A percentile compares a stretch with the other conserved stretches of the same genome.
Evolutionary conservation across 1,140 invertebrate genomes (phyloP).

Genomic region (Zophobas morio): DNA sequence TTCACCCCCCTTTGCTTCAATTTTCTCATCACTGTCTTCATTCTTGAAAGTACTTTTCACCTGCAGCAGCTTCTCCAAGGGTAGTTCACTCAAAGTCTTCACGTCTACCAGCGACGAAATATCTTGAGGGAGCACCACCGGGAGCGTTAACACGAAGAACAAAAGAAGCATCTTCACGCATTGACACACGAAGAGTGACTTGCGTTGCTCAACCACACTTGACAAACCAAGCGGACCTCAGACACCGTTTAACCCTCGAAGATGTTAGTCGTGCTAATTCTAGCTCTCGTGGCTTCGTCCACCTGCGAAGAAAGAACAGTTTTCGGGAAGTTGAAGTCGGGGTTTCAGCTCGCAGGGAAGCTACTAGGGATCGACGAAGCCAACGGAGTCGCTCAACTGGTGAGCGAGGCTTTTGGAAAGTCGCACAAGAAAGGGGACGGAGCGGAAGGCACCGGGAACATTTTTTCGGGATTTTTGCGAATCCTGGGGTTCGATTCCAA

Average conservation of each 20-base stretch:
- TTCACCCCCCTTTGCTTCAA: conserved; percentile 22
- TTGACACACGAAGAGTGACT: conserved; percentile 26
- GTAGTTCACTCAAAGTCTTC: conserved; percentile 70
- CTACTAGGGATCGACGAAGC: conserved; percentile 71
- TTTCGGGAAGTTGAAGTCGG: conserved; percentile 74
- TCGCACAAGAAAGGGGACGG: conserved; percentile 50
- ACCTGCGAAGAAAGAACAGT: conserved; percentile 60
- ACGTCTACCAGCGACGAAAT: conserved; percentile 63
- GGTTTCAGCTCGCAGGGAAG: conserved; percentile 76
- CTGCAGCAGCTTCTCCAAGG: conserved; percentile 69
- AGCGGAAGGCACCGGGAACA: conserved; percentile 60
- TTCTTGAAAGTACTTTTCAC: conserved; percentile 66
- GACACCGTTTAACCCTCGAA: conserved; percentile 25
- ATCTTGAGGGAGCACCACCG: conserved; percentile 41
- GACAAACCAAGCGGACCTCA: conserved; percentile 45
- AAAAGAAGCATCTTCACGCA: conserved; percentile 26
- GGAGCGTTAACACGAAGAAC: conserved; percentile 9
- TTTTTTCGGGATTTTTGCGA: conserved; percentile 77
- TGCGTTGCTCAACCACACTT: conserved; percentile 35
- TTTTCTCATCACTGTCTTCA: conserved; percentile 16
- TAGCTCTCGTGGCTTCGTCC: conserved; percentile 12
- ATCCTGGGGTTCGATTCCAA: conserved; percentile 81
- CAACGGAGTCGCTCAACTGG: conserved; percentile 69
- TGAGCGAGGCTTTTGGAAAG: conserved; percentile 68
- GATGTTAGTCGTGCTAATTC: conserved; percentile 8